Percentiles rank a stretch among this genome's conserved stretches.
phyloP scores from a whole-genome alignment of 2,797 vertebrate genomes.

The Crypturellus tataupa region DNA sequence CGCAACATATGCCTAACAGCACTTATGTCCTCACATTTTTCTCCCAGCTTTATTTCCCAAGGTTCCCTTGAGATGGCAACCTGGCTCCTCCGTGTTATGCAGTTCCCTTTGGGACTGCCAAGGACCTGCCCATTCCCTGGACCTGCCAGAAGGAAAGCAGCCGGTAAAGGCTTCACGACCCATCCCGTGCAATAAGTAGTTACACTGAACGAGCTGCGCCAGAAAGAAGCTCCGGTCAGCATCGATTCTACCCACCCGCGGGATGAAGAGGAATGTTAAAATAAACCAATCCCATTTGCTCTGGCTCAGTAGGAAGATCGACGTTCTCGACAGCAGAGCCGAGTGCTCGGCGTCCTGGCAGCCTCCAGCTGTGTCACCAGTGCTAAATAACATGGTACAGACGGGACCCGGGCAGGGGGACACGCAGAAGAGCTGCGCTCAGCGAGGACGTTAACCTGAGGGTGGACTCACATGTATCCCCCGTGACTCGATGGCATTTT shows the following conservation, averaged over 20 bases:
- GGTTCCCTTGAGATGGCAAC: background rate
- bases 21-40: rapidly evolving
- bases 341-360: slow-evolving; percentile 6
- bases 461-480: background rate
- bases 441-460: background rate
- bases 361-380: background rate
- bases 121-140: background rate
- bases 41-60: background rate
- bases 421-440: background rate
- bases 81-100: background rate
- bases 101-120: background rate
- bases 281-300: slow-evolving; percentile 65
- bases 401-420: background rate
- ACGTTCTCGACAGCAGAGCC: slow-evolving; percentile 9
- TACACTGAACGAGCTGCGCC: slow-evolving; percentile 23
- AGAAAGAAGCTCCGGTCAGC: slow-evolving; percentile 45
- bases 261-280: slow-evolving; percentile 42
- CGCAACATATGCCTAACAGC: too few species aligned
- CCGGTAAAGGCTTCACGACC: background rate
- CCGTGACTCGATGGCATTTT: background rate
- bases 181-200: slow-evolving; percentile 15
- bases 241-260: slow-evolving; percentile 38
- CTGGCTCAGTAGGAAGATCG: slow-evolving; percentile 52
- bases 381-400: background rate
- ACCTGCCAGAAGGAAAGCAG: background rate